Evolutionary conservation across 2,888 invertebrate species (phyloP).

Genomic region (Drosophila leonis): DNA sequence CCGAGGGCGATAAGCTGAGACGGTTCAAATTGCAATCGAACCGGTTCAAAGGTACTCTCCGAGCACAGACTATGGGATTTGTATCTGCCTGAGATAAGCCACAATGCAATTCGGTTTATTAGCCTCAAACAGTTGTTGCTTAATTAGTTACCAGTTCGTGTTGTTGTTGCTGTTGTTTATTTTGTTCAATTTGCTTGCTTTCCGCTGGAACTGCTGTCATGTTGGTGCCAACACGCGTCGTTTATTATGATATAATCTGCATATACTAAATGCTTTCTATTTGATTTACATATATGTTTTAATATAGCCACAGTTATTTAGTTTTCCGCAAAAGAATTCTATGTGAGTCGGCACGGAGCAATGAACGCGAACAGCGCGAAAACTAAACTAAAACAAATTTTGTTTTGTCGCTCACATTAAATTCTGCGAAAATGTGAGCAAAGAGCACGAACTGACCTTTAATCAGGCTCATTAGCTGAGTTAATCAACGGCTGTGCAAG

Average conservation of each 20-base stretch:
- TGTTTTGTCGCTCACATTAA: slow-evolving; percentile 44
- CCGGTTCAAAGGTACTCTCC: slow-evolving; percentile 48
- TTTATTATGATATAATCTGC: slow-evolving; percentile 23
- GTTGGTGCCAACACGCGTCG: slow-evolving; percentile 15
- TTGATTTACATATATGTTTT: slow-evolving; percentile 19
- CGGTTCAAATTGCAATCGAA: slow-evolving; percentile 37
- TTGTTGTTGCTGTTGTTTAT: slow-evolving; percentile 17
- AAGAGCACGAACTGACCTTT: slow-evolving; percentile 47
- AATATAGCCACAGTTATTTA: slow-evolving; percentile 6
- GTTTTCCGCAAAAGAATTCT: slow-evolving; percentile 5
- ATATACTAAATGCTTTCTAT: slow-evolving; percentile 15
- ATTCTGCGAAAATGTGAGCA: slow-evolving; percentile 30
- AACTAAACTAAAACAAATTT: slow-evolving; percentile 59
- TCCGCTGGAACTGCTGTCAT: slow-evolving; percentile 46
- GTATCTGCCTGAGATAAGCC: slow-evolving; percentile 26
- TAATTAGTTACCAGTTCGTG: slow-evolving; percentile 62
- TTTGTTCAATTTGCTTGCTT: slow-evolving; percentile 20
- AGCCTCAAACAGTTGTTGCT: slow-evolving; percentile 7
- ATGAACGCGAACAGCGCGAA: slow-evolving; percentile 37
- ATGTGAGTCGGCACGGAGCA: slow-evolving; percentile 11
- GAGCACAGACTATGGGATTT: background rate
- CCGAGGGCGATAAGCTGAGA: slow-evolving; percentile 45
- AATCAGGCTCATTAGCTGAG: slow-evolving; percentile 38
- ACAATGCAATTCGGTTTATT: slow-evolving; percentile 23
- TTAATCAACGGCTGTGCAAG: slow-evolving; percentile 6